Base-by-base conservation (phyloP, 2,888 invertebrate genomes). In the Anodontia alba region DNA sequence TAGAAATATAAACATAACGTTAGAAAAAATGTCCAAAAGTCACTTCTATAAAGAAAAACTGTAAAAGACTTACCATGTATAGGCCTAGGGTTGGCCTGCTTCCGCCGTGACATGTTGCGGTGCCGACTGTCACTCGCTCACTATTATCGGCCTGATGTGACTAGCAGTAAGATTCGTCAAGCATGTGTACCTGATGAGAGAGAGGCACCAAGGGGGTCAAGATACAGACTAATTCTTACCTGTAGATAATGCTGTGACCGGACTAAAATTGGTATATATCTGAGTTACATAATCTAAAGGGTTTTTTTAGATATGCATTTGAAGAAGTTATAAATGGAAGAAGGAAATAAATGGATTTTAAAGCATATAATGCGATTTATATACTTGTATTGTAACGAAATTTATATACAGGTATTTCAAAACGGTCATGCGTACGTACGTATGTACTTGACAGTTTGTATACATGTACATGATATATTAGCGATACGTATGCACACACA, bases 1-100 rank as follows among this genome's bases (percentile, higher is more conserved):
- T 17, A 3, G n/a, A 69, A 69, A 69, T 69, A 26, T 7, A 43
- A 3, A 69, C 29, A 26, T 1, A n/a, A 69, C 20, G 33, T 20
- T 42, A 29, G 36, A 69, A 46, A 20, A 69, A 36, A 23, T 23
- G 3, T 42, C 3, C 38, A 43, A 69, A n/a, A 42, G 2, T 5
- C 38, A 42, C 1, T 7, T 43, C 38, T 23, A 43, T 38, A 12
- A 38, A 8, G 38, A 29, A 43, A 69, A 26, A 69, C 5, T 2
- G 15, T 49, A 76, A 57, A 57, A 5, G 31, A 85, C 86, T 77
- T 71, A 86, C 86, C 86, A 54, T 81, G 83, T 38, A 86, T 83
- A 70, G 86, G 86, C 62, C 86, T 51, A n/a, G 86, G 86, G 76
- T 86, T 86, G 33, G 86, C 83, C 80, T 86, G 86, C 78, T 86